Base-by-base conservation (phyloP, 2,113 vertebrate species). In the Notiomystis cincta region DNA sequence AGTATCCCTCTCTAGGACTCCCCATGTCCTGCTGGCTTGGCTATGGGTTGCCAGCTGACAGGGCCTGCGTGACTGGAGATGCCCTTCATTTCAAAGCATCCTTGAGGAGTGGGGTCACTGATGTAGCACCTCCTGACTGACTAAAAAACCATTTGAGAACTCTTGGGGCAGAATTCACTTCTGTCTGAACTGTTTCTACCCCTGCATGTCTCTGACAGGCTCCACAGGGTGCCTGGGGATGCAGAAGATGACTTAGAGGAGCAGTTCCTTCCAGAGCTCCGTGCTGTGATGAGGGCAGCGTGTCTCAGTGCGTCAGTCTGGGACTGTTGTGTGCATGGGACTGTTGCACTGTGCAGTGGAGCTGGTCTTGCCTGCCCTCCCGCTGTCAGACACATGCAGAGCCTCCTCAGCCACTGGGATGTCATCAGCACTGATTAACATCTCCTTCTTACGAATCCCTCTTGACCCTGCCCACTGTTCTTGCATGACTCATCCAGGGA, bases 381-480 rank as follows among this genome's bases (percentile, higher is more conserved):
- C 82, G 86, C 83, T 79, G 61, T 53, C 42, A 66, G 77, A 64
- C n/a, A 31, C 69, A 80, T 7, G 17, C 62, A 58, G 58, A 50
- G 50, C 66, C 67, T 82, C 60, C 62, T 89, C 42, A 8, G 2
- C 78, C 73, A 51, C 16, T 80, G 67, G 51, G 67, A 53, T 90
- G 79, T 88, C 85, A 70, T 80, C 60, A 53, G 51, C 44, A 31
- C 76, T 64, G 71, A 88, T 87, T 65, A 90, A 65, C 83, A 47
- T 42, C 48, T 76, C 21, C 47, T 87, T 78, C 72, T 60, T 60
- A 64, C 1, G 0, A 50, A 60, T 90, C 51, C 51, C 53, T 75
- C 87, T 78, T 83, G 90, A 90, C 90, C 82, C 88, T 92, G 88
- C 92, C 88, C 53, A 33, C 90, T 89, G 47, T 72, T 96, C 45